phyloP scores from a whole-genome alignment of 2,113 vertebrate species.

The Pseudorhombus dupliciocellatus region DNA sequence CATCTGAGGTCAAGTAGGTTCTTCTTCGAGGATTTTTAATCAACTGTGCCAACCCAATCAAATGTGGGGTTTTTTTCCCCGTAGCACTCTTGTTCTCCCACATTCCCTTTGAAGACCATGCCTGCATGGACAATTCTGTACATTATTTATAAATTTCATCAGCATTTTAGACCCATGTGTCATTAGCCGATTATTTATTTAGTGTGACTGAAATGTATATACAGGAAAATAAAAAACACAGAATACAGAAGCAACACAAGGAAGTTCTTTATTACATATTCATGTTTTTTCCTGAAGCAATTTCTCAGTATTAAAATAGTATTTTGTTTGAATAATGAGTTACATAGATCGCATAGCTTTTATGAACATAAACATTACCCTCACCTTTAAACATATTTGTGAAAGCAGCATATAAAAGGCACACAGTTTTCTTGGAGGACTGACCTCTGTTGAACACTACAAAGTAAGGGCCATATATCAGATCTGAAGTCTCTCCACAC shows the following conservation, averaged over 20 bases:
- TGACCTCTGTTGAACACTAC: neutral
- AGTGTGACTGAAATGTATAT: neutral
- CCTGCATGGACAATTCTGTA: neutral
- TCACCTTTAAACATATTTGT: neutral
- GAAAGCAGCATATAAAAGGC: neutral
- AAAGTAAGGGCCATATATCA: neutral
- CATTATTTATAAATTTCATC: neutral
- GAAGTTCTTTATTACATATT: slow-evolving; percentile 23
- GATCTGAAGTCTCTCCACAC: neutral
- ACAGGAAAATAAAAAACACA: neutral
- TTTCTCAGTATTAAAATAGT: neutral
- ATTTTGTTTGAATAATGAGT: neutral
- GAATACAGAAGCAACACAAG: neutral
- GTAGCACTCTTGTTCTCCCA: neutral
- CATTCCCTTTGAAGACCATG: slow-evolving; percentile 14
- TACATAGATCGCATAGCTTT: neutral
- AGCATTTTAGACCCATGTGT: neutral
- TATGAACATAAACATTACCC: neutral
- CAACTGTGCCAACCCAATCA: slow-evolving; percentile 5
- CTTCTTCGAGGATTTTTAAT: slow-evolving; percentile 28
- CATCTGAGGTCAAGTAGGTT: slow-evolving; percentile 6
- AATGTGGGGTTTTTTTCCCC: neutral
- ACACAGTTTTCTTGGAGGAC: neutral
- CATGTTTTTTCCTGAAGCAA: neutral
- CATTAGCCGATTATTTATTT: neutral